Evolutionary conservation across 2,113 vertebrate genomes (phyloP).

Genomic region (Sciurus niger): DNA sequence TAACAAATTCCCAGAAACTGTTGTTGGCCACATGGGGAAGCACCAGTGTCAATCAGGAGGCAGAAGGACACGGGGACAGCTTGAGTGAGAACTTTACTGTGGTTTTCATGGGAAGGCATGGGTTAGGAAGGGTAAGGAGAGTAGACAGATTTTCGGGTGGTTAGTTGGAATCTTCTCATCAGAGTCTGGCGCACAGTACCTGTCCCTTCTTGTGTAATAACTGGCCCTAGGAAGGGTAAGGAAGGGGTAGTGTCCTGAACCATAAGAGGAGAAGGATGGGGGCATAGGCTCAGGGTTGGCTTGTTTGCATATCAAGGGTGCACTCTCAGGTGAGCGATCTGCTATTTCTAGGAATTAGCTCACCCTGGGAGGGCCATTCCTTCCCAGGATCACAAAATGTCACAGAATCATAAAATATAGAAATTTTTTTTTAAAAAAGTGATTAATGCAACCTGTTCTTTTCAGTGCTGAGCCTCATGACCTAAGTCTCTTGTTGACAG

Average conservation of each 20-base stretch:
- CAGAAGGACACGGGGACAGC: no score
- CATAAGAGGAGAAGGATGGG: neutral
- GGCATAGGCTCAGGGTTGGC: neutral
- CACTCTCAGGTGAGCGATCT: neutral
- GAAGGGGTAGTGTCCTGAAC: neutral
- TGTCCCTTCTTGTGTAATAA: neutral
- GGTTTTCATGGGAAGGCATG: neutral
- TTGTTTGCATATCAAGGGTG: neutral
- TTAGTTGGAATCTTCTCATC: neutral
- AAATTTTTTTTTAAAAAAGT: neutral
- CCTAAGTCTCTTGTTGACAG: neutral
- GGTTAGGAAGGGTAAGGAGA: no score
- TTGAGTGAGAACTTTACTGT: neutral
- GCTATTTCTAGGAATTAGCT: neutral
- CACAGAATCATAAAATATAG: neutral
- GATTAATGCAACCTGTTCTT: neutral
- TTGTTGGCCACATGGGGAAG: neutral
- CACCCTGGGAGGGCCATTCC: neutral
- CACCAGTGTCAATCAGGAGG: neutral
- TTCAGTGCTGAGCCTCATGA: neutral
- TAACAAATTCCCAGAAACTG: no score
- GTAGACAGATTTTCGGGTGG: neutral
- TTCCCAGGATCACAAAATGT: neutral
- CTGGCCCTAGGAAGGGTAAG: neutral
- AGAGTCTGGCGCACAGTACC: neutral